phyloP scores from a whole-genome alignment of 2,797 vertebrate species.

The Lutra lutra region DNA sequence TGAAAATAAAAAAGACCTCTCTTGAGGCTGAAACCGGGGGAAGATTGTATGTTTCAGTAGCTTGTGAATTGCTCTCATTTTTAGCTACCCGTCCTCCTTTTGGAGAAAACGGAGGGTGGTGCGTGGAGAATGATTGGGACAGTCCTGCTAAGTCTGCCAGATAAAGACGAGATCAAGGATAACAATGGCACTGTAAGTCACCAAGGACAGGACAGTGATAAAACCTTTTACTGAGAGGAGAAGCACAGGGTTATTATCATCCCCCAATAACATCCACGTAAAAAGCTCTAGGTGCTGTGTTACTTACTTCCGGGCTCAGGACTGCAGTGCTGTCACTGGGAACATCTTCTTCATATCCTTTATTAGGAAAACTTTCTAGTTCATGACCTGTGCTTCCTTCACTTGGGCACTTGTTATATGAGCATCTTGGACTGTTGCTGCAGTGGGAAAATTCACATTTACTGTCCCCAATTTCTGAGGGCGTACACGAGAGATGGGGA shows the following conservation, averaged over 20 bases:
- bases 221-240: neutral
- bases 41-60: neutral
- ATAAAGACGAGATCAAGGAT: neutral
- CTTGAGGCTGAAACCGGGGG: neutral
- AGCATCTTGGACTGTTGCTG: constrained; percentile 95
- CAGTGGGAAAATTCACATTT: constrained; percentile 95
- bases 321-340: constrained; percentile 98
- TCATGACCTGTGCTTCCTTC: constrained; percentile 93
- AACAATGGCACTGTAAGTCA: neutral
- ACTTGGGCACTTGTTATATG: constrained; percentile 94
- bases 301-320: constrained; percentile 95
- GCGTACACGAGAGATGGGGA: constrained; percentile 94
- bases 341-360: constrained; percentile 96
- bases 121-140: neutral
- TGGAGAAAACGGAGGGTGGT: accelerated
- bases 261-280: neutral
- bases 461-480: constrained; percentile 94
- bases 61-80: neutral
- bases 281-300: neutral
- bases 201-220: neutral
- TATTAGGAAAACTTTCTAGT: constrained; percentile 95
- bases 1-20: neutral
- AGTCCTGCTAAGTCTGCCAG: neutral
- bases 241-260: neutral
- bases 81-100: neutral